Evolutionary conservation across 2,797 vertebrate genomes (phyloP).

Genomic region (Sebastolobus altivelis): DNA sequence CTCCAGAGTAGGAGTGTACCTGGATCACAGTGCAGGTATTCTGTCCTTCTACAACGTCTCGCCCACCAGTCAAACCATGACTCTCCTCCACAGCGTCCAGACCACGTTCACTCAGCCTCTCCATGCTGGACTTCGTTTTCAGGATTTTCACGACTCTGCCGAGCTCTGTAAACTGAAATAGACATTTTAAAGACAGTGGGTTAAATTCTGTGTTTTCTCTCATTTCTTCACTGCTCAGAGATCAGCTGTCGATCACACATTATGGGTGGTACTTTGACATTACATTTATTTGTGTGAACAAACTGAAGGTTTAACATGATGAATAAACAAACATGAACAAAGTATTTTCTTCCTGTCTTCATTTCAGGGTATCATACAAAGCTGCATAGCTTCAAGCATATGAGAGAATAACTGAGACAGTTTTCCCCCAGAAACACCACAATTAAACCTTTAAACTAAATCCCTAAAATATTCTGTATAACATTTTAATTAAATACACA

Average conservation of each 20-base stretch:
- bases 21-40: slow-evolving; percentile 1
- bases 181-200: neutral
- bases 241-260: neutral
- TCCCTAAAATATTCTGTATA: too few species aligned
- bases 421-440: neutral
- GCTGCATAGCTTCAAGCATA: too few species aligned
- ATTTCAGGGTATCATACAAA: neutral
- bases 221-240: neutral
- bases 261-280: too few species aligned
- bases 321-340: neutral
- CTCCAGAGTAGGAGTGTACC: slow-evolving; percentile 28
- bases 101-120: slow-evolving; percentile 34
- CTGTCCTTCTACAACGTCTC: neutral
- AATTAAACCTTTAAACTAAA: too few species aligned
- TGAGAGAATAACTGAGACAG: neutral
- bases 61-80: neutral
- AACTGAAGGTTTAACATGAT: neutral
- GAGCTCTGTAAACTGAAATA: slow-evolving; percentile 27
- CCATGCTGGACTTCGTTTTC: slow-evolving; percentile 2
- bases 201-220: neutral
- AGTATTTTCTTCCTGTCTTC: neutral
- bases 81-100: slow-evolving; percentile 41
- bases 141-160: neutral
- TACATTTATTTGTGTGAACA: neutral
- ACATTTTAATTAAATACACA: too few species aligned